Conservation (phyloP, 2,797 vertebrate genomes). For the Tokudaia muenninki region DNA sequence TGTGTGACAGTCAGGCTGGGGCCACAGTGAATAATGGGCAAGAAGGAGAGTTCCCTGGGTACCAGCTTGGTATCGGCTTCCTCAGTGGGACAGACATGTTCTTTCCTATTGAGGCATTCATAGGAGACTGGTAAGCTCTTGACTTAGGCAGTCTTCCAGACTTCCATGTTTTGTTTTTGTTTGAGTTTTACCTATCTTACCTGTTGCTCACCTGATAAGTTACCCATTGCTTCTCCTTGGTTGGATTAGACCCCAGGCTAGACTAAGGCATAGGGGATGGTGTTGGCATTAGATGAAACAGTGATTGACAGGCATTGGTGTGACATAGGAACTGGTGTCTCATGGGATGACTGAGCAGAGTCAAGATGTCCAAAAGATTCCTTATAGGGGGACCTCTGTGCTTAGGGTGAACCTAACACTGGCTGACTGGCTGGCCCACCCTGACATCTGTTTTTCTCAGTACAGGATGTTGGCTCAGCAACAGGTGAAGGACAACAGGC, state of each 20-base stretch:
- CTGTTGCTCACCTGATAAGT: constrained; percentile 9
- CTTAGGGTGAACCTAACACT: background rate
- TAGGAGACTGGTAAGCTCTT: background rate
- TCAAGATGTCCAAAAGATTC: constrained; percentile 8
- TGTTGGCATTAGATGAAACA: background rate
- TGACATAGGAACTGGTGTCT: constrained; percentile 25
- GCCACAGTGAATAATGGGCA: background rate
- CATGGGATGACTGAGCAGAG: background rate
- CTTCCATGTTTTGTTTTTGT: background rate
- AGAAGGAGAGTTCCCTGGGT: constrained; percentile 22
- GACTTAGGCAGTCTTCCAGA: background rate
- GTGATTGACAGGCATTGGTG: background rate
- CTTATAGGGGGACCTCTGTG: background rate
- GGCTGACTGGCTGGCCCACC: background rate
- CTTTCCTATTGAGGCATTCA: background rate
- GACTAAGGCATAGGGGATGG: background rate
- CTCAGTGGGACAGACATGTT: background rate
- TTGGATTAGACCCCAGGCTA: constrained; percentile 1
- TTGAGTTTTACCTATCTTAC: background rate
- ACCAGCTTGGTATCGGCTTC: background rate
- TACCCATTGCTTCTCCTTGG: constrained; percentile 19
- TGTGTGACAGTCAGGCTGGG: background rate
- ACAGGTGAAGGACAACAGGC: background rate
- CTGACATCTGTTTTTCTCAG: background rate
- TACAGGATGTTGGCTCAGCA: background rate